Percentiles rank a stretch among this genome's conserved stretches.
These are phyloP conservation scores for Platycheirus albimanus DNA, from an alignment of 2,888 invertebrate genomes.

Conservation along the genomic window DNA sequence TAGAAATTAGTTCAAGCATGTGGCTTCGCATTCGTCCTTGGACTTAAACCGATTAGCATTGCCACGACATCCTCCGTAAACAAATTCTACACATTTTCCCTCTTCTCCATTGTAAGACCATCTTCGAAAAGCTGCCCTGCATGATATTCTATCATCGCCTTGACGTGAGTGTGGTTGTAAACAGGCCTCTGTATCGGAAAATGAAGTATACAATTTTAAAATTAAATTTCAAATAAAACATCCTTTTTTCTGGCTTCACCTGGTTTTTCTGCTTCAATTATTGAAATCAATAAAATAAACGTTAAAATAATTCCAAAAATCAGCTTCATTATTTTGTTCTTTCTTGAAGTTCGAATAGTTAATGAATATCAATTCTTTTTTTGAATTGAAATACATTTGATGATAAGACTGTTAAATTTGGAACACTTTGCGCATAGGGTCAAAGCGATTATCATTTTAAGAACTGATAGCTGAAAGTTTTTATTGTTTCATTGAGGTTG, in stretches of 20 bases:
- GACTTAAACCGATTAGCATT: slow-evolving; percentile 8
- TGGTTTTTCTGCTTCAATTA: slow-evolving; percentile 16
- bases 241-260: background rate
- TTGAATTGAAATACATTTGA: no score
- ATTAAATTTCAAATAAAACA: background rate
- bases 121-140: background rate
- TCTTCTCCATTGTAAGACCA: slow-evolving; percentile 14
- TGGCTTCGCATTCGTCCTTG: background rate
- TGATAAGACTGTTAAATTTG: no score
- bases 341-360: no score
- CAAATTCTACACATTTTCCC: background rate
- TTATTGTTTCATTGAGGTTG: no score
- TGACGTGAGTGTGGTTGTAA: slow-evolving; percentile 14
- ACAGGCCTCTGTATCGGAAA: background rate
- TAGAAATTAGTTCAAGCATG: background rate
- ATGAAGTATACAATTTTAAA: no score
- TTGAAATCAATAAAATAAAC: background rate
- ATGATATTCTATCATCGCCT: background rate
- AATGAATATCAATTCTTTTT: no score
- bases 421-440: no score
- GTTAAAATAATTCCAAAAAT: background rate
- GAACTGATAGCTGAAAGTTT: no score
- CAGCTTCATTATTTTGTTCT: no score
- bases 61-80: slow-evolving; percentile 12
- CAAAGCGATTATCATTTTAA: no score